Percentiles rank a stretch among this genome's conserved stretches.
These are phyloP conservation scores for Zaprionus kolodkinae DNA, from an alignment of 1,140 invertebrate genomes.

Conservation along the genomic window DNA sequence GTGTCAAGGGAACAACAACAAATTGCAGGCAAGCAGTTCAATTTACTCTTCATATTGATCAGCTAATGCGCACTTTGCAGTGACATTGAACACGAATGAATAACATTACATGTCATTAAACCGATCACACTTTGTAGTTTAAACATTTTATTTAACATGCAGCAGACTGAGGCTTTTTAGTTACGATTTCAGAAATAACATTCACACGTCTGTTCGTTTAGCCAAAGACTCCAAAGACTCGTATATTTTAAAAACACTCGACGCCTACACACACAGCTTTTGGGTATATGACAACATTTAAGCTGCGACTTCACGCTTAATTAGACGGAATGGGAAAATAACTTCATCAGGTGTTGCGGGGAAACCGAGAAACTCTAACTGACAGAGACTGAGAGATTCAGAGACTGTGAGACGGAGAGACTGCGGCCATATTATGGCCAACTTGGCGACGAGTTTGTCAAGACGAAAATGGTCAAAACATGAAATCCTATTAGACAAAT, in stretches of 20 bases:
- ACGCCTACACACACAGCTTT: slow-evolving; percentile 51
- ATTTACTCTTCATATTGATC: background rate
- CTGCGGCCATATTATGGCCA: slow-evolving; percentile 16
- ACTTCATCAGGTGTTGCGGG: slow-evolving; percentile 51
- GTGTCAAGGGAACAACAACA: background rate
- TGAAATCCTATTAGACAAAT: slow-evolving; percentile 83
- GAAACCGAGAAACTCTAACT: slow-evolving; percentile 17
- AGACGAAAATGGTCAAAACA: slow-evolving; percentile 78
- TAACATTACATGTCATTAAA: slow-evolving; percentile 2
- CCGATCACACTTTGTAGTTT: background rate
- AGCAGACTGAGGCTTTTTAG: slow-evolving; percentile 12
- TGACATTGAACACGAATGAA: background rate
- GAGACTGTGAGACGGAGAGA: background rate
- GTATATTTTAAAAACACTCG: slow-evolving; percentile 29
- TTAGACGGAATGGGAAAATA: slow-evolving; percentile 69
- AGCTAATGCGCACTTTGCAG: background rate
- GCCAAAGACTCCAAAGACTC: slow-evolving; percentile 13
- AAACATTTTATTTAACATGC: slow-evolving; percentile 2
- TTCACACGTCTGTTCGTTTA: slow-evolving; percentile 29
- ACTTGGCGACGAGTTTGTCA: slow-evolving; percentile 47
- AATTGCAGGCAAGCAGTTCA: background rate
- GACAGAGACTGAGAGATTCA: background rate
- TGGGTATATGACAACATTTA: slow-evolving; percentile 55
- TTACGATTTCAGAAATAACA: slow-evolving; percentile 18
- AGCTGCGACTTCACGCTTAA: slow-evolving; percentile 75